Evolutionary conservation across 2,113 vertebrate genomes (phyloP), one percentile per base, ranked within the genome.

Genomic region (Nanorana parkeri): DNA sequence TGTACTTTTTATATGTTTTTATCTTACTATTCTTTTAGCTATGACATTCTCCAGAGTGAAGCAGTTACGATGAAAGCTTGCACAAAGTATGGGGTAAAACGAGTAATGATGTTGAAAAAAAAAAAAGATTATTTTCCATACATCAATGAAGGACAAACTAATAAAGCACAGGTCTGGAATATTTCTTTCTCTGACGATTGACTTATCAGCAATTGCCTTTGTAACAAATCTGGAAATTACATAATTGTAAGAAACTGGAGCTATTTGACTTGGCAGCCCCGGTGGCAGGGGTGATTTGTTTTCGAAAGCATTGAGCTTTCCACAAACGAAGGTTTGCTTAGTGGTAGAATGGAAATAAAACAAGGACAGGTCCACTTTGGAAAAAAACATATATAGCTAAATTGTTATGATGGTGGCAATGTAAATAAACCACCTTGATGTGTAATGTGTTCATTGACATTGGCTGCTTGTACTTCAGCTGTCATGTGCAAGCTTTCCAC

Each of bases 31-130:
- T 88, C 88, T 88, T 89, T 90, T 93, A 90, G 87, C 87, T 85
- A 84, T 92, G 94, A 96, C 90, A 94, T 93, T 95, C 89, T 90
- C 92, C 94, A 96, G 92, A 96, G 93, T 92, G 91, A 91, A 92
- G 92, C 89, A 90, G 91, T 92, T 93, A 91, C 90, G 93, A 91
- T 92, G 93, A 93, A 92, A 92, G 94, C 85, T 88, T 89, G 88
- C 87, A 90, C 89, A 91, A 88, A 85, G 83, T 77, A 87, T 87
- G 85, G 86, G 71, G 55, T 28, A 75, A 87, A 91, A 92, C 68
- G 85, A 87, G 86, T 77, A 91, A 89, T 88, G 91, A 90, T 88
- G 85, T 5, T 20, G 56, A 65, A 36, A 85, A 86, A 83, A 85
- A 86, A 83, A 84, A 74, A 85, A 86, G 90, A 90, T 89, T 89